phyloP scores from a whole-genome alignment of 2,888 invertebrate genomes.

The Xanthorhoe designata region DNA sequence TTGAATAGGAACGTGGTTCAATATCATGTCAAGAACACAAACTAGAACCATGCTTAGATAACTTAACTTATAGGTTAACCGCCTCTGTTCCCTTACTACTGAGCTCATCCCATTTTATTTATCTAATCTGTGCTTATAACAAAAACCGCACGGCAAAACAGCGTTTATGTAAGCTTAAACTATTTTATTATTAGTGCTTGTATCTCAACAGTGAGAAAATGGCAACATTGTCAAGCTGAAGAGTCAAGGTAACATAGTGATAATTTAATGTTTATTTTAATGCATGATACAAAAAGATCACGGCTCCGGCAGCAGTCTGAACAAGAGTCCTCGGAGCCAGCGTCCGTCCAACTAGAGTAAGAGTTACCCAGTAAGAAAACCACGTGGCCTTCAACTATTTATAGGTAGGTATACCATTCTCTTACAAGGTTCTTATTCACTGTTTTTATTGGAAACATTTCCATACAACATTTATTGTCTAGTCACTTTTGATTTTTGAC shows the following conservation, averaged over 20 bases:
- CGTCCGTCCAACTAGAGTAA: conserved; percentile 31
- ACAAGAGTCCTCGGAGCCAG: conserved; percentile 21
- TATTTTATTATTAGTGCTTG: conserved; percentile 11
- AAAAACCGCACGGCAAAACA: neutral
- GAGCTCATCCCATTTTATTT: neutral
- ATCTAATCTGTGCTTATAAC: neutral
- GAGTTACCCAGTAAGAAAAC: conserved; percentile 29
- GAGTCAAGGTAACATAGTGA: conserved; percentile 30
- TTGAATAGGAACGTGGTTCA: too few relatives aligned
- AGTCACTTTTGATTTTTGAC: neutral
- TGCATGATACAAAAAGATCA: conserved; percentile 39
- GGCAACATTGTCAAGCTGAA: conserved; percentile 31
- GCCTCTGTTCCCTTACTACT: too few relatives aligned
- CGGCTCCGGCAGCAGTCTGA: conserved; percentile 26
- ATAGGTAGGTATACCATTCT: conserved; percentile 34
- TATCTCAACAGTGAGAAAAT: conserved; percentile 25
- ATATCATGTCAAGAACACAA: too few relatives aligned
- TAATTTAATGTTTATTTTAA: conserved; percentile 36
- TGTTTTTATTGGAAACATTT: neutral
- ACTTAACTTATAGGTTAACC: too few relatives aligned
- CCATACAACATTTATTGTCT: neutral
- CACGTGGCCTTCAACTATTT: conserved; percentile 32
- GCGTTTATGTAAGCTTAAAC: neutral
- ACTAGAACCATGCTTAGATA: too few relatives aligned
- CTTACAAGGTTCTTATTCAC: conserved; percentile 7